Conservation (phyloP, 2,113 vertebrate genomes). For the Ariopsis seemanni region DNA sequence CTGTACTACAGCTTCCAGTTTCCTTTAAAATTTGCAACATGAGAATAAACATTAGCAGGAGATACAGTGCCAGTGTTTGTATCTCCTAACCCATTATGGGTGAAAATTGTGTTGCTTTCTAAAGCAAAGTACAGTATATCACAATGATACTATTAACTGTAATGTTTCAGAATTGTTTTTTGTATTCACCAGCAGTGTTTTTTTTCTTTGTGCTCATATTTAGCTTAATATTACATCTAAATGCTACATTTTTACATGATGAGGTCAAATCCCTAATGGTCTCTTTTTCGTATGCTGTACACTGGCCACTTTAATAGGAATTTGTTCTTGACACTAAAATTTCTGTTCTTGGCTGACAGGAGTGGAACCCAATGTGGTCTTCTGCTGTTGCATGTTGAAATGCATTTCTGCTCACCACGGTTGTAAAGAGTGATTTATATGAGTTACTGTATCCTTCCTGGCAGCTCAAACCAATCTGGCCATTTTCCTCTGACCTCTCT, state of each 20-base stretch:
- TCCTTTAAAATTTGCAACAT: not conserved
- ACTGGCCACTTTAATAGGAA: no score
- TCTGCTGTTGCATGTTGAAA: no score
- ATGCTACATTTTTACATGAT: not conserved
- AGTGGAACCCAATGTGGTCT: no score
- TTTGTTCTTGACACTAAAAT: no score
- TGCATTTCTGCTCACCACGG: no score
- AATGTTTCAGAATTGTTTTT: not conserved
- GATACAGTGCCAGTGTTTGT: no score
- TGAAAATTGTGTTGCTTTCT: not conserved
- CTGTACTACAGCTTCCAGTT: not conserved
- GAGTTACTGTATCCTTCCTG: no score
- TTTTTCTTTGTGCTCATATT: not conserved
- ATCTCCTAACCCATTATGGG: not conserved
- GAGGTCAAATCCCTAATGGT: not conserved
- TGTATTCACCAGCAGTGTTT: not conserved
- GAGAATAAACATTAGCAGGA: not conserved
- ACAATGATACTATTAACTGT: not conserved
- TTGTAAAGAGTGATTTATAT: no score
- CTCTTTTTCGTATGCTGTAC: not conserved
- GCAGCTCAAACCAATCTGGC: no score
- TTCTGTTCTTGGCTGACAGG: no score
- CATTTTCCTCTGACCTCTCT: no score
- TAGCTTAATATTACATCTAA: not conserved
- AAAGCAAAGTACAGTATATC: not conserved